Percentiles rank a stretch among this genome's conserved stretches.
phyloP scores from a whole-genome alignment of 2,888 invertebrate genomes.

The Cacoxenus indagator region DNA sequence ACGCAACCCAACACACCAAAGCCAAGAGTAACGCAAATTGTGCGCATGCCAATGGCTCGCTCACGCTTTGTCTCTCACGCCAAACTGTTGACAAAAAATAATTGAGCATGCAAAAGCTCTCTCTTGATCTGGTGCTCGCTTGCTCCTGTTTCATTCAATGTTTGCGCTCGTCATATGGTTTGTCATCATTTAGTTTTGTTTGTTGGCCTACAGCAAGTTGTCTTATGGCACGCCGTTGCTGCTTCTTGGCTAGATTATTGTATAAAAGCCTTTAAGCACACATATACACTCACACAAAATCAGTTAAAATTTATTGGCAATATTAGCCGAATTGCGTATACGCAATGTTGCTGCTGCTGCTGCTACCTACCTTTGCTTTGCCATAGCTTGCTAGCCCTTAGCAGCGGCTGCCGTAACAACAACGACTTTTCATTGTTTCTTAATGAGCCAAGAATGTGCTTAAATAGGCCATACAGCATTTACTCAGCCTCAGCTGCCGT shows the following conservation, averaged over 20 bases:
- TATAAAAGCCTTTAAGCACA: slow-evolving; percentile 14
- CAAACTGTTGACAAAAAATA: not conserved
- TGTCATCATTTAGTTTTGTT: slow-evolving; percentile 22
- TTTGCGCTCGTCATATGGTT: slow-evolving; percentile 10
- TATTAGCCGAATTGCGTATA: slow-evolving; percentile 56
- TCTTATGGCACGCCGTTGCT: slow-evolving; percentile 49
- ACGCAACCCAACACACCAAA: not conserved
- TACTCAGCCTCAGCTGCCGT: not conserved
- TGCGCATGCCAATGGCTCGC: not conserved
- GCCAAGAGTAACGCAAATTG: not conserved
- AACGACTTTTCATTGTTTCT: slow-evolving; percentile 29
- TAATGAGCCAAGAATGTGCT: slow-evolving; percentile 17
- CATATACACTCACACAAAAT: not conserved
- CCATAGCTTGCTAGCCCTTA: not conserved
- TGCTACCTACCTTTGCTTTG: not conserved
- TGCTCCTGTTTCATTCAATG: not conserved
- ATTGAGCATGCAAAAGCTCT: not conserved
- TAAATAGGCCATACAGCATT: not conserved
- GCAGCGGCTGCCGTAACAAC: slow-evolving; percentile 15
- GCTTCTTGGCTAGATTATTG: not conserved
- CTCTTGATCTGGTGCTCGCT: not conserved
- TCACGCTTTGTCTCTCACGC: not conserved
- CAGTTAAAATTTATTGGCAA: slow-evolving; percentile 29
- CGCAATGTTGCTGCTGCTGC: slow-evolving; percentile 29
- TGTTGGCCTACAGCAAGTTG: slow-evolving; percentile 50